phyloP scores from a whole-genome alignment of 92 coral and sea anemone species.

The Muricea muricata region DNA sequence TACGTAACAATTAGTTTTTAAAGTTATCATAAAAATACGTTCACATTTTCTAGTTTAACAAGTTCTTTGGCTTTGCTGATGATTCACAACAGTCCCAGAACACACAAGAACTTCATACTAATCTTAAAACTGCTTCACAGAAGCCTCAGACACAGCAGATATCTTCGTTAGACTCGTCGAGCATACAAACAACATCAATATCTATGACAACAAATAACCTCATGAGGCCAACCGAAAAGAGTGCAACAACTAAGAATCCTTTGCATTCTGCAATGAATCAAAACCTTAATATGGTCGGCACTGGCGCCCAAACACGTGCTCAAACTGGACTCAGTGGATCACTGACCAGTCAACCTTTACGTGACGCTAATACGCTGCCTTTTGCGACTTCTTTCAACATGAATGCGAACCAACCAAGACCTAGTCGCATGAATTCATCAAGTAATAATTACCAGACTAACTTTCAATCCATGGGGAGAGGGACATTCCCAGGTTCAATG shows the following conservation, averaged over 20 bases:
- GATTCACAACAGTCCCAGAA: conserved; percentile 39
- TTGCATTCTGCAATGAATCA: not conserved
- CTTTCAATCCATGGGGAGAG: not conserved
- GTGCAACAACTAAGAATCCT: not conserved
- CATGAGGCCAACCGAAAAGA: not conserved
- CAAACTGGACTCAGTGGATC: not conserved
- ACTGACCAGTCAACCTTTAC: not conserved
- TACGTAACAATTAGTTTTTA: too few species aligned
- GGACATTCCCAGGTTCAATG: not conserved
- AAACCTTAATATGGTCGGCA: not conserved
- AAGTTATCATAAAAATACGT: not conserved
- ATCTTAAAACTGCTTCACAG: not conserved
- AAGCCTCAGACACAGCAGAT: not conserved
- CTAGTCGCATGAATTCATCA: not conserved
- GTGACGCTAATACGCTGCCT: not conserved
- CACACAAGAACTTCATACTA: conserved; percentile 20
- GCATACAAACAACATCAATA: not conserved
- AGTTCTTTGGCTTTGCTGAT: conserved; percentile 79
- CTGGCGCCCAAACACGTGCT: not conserved
- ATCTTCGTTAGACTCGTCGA: conserved; percentile 15
- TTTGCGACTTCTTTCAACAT: not conserved
- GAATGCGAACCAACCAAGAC: not conserved
- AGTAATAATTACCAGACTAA: not conserved
- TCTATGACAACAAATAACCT: not conserved
- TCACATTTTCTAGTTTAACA: conserved; percentile 76